phyloP scores from a whole-genome alignment of 53 echinoderm and acorn worm species.

The Stichopus horrens region DNA sequence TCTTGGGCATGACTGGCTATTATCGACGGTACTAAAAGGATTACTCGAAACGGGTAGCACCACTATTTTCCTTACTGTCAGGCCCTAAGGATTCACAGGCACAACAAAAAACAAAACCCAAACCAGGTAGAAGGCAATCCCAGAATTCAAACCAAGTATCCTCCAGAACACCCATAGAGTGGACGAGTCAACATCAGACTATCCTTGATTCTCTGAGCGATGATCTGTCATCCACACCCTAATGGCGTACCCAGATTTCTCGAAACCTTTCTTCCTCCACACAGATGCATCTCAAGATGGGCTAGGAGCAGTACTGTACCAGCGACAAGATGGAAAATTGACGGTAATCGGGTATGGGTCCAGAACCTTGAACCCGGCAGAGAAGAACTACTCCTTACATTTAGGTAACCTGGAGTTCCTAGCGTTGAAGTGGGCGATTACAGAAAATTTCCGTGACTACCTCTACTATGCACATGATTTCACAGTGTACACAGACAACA shows the following conservation, averaged over 20 bases:
- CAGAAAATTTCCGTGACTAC: slow-evolving; percentile 59
- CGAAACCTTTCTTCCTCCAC: slow-evolving; percentile 52
- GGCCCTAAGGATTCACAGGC: background rate
- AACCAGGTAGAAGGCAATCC: background rate
- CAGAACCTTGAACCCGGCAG: background rate
- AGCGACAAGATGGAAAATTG: slow-evolving; percentile 50
- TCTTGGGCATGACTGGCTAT: slow-evolving; percentile 54
- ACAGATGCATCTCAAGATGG: slow-evolving; percentile 66
- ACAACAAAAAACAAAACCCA: too few relatives aligned
- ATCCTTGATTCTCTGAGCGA: slow-evolving; percentile 45
- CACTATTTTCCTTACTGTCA: background rate
- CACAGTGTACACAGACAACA: slow-evolving; percentile 69
- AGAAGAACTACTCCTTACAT: slow-evolving; percentile 52
- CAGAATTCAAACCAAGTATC: slow-evolving; percentile 21
- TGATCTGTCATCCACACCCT: slow-evolving; percentile 39
- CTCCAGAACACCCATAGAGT: slow-evolving; percentile 45
- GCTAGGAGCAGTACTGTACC: slow-evolving; percentile 62
- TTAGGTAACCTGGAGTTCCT: slow-evolving; percentile 57
- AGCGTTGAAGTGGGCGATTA: slow-evolving; percentile 64
- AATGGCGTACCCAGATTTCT: slow-evolving; percentile 61
- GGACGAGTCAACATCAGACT: slow-evolving; percentile 39
- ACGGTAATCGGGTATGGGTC: background rate
- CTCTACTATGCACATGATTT: slow-evolving; percentile 55
- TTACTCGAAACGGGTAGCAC: slow-evolving; percentile 21
- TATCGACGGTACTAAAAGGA: slow-evolving; percentile 43